A percentile compares a stretch with the other conserved stretches of the same genome.
Conservation (phyloP, 1,140 invertebrate genomes). For the Oedothorax gibbosus region DNA sequence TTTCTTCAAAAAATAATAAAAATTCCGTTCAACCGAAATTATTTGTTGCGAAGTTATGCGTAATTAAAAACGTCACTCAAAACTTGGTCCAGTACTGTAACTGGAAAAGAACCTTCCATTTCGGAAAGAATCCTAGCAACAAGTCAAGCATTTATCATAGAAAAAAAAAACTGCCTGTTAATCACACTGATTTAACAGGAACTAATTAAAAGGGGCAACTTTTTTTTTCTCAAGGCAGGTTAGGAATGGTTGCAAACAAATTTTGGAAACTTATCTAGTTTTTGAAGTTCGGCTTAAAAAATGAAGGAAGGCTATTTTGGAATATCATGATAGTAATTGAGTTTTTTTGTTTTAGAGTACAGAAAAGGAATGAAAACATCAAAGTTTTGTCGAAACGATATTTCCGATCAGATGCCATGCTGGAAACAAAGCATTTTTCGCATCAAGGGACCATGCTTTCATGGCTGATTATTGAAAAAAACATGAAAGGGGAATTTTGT, state of each 20-base stretch:
- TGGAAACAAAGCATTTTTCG: too few relatives aligned
- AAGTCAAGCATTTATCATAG: conserved; percentile 22
- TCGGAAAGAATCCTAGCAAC: conserved; percentile 29
- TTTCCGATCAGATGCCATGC: too few relatives aligned
- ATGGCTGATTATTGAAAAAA: too few relatives aligned
- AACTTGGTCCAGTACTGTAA: conserved; percentile 8
- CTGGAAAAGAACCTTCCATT: conserved; percentile 32
- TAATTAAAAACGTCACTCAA: conserved; percentile 60
- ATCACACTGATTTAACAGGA: conserved; percentile 42
- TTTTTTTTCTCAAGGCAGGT: conserved; percentile 1
- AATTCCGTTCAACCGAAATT: conserved; percentile 26
- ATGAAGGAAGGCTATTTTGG: too few relatives aligned
- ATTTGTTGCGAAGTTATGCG: conserved; percentile 32
- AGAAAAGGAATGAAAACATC: too few relatives aligned
- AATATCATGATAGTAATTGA: too few relatives aligned
- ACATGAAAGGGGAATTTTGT: too few relatives aligned
- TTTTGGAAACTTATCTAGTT: neutral
- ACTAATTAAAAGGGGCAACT: conserved; percentile 38
- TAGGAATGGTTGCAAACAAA: conserved; percentile 32
- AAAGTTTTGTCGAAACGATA: too few relatives aligned
- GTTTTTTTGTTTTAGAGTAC: too few relatives aligned
- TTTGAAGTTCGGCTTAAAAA: too few relatives aligned
- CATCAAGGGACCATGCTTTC: too few relatives aligned
- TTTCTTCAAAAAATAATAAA: conserved; percentile 10
- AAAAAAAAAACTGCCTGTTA: conserved; percentile 32